Percentiles rank a stretch among this genome's conserved stretches.
Evolutionary conservation across 35 echinoderm and acorn worm genomes (phyloP).

Genomic region (Eucidaris tribuloides): DNA sequence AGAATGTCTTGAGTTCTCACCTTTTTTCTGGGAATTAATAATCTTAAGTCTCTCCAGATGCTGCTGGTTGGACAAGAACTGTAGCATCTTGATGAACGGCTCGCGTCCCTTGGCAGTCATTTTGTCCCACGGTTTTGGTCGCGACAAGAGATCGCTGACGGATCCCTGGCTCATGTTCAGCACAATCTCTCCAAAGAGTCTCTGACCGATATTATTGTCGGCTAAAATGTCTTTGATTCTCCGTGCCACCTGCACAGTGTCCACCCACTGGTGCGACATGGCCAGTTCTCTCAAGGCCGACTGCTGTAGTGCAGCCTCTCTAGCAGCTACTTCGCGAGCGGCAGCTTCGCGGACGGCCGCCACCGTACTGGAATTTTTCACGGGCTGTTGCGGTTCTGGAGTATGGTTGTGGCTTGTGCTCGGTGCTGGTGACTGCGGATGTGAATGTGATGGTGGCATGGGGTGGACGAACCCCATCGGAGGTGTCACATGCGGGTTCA

Average conservation of each 20-base stretch:
- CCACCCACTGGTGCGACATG: slow-evolving; percentile 75
- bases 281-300: slow-evolving; percentile 27
- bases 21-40: slow-evolving; percentile 87
- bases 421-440: slow-evolving; percentile 26
- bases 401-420: slow-evolving; percentile 33
- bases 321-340: slow-evolving; percentile 25
- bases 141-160: slow-evolving; percentile 88
- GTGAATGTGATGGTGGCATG: background rate
- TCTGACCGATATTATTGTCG: slow-evolving; percentile 85
- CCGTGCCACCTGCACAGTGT: slow-evolving; percentile 78
- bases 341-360: slow-evolving; percentile 15
- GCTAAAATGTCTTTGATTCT: slow-evolving; percentile 88
- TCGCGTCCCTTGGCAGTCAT: slow-evolving; percentile 90
- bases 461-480: slow-evolving; percentile 37
- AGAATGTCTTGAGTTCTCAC: slow-evolving; percentile 33
- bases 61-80: slow-evolving; percentile 83
- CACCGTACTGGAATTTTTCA: slow-evolving; percentile 6
- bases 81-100: slow-evolving; percentile 97
- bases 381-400: slow-evolving; percentile 29
- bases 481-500: slow-evolving; percentile 36
- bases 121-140: slow-evolving; percentile 97
- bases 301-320: slow-evolving; percentile 8
- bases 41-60: slow-evolving; percentile 85
- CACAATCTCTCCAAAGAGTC: slow-evolving; percentile 91
- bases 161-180: slow-evolving; percentile 92